Percentiles rank a stretch among this genome's conserved stretches.
These are phyloP conservation scores for Ceyx cyanopectus DNA, from an alignment of 2,113 vertebrate species.

Conservation along the genomic window DNA sequence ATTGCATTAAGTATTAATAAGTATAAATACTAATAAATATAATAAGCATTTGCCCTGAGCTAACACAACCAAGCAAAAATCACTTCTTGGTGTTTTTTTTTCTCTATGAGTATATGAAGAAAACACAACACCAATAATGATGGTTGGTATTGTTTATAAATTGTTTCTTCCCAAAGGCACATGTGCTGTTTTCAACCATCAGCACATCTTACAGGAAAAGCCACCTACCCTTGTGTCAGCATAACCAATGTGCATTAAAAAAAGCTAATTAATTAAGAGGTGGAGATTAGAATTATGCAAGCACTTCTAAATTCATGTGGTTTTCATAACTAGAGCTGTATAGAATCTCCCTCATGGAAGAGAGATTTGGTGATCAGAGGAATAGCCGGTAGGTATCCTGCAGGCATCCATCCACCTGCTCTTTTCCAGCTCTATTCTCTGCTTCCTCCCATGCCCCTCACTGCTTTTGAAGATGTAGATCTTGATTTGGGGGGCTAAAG, in stretches of 20 bases:
- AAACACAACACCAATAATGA: neutral
- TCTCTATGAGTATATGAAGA: neutral
- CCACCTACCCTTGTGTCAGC: neutral
- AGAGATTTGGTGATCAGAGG: neutral
- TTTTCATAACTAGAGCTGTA: neutral
- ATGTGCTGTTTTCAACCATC: neutral
- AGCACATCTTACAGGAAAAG: neutral
- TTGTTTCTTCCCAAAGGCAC: neutral
- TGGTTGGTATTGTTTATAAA: neutral
- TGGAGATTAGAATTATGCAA: neutral
- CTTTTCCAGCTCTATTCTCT: neutral
- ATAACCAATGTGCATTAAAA: neutral
- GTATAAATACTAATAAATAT: neutral
- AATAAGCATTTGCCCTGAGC: neutral
- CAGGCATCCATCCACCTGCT: neutral
- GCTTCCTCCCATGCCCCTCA: neutral
- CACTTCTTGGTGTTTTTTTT: neutral
- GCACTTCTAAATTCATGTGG: neutral
- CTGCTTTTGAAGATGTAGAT: neutral
- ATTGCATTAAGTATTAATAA: neutral
- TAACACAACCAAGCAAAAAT: neutral
- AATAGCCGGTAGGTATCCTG: neutral
- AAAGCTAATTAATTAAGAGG: neutral
- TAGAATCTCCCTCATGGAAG: neutral
- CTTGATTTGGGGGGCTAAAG: neutral